These are phyloP conservation scores for Dinocampus coccinellae DNA, from an alignment of 2,888 invertebrate genomes.

Conservation along the genomic window DNA sequence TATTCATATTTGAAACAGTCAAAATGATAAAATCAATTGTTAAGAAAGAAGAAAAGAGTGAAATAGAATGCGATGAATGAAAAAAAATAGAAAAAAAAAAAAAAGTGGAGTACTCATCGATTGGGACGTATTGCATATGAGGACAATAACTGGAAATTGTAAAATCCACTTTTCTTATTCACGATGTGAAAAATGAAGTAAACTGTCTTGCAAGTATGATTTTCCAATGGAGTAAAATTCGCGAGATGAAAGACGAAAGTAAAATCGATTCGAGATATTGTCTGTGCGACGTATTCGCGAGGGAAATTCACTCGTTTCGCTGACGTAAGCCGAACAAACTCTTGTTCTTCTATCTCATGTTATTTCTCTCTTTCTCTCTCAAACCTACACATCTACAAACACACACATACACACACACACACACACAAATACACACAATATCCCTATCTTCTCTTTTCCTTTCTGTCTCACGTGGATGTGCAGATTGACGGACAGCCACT, in stretches of 20 bases:
- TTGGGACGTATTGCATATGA: neutral
- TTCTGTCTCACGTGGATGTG: constrained; percentile 42
- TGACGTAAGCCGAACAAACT: constrained; percentile 57
- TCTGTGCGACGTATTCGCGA: constrained; percentile 44
- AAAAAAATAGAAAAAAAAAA: neutral
- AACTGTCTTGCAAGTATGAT: constrained; percentile 32
- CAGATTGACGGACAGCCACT: constrained; percentile 64
- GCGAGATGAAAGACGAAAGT: constrained; percentile 26
- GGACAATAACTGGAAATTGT: constrained; percentile 1
- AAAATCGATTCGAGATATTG: constrained; percentile 46
- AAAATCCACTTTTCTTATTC: neutral
- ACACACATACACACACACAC: too few species aligned
- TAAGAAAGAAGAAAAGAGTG: too few species aligned
- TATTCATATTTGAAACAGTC: too few species aligned
- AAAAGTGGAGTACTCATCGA: neutral
- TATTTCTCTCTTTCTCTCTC: constrained; percentile 5
- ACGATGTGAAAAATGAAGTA: constrained; percentile 28
- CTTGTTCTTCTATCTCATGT: constrained; percentile 27
- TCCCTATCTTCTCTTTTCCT: neutral
- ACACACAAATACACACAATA: too few species aligned
- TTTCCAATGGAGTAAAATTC: constrained; percentile 27
- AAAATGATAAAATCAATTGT: too few species aligned
- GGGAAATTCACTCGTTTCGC: constrained; percentile 48
- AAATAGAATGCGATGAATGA: too few species aligned
- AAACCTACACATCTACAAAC: too few species aligned